Evolutionary conservation across 2,113 vertebrate species (phyloP).

Genomic region (Mixornis gularis): DNA sequence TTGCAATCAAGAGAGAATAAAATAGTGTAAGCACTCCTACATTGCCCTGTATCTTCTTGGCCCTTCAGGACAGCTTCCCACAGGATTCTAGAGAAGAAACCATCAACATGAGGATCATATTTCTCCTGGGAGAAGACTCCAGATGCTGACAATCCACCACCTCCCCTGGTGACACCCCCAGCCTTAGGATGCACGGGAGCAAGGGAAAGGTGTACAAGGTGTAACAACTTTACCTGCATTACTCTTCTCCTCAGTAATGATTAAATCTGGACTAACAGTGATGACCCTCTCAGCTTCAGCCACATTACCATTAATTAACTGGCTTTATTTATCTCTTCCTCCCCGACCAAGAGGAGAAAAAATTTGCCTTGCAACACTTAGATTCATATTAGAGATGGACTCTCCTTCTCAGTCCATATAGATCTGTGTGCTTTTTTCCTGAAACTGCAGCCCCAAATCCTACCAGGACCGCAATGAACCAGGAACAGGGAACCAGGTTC

Average conservation of each 20-base stretch:
- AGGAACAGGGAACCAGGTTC: rapidly evolving
- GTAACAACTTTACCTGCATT: neutral
- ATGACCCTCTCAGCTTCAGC: neutral
- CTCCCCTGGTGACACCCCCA: neutral
- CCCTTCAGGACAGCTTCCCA: neutral
- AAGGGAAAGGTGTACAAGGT: neutral
- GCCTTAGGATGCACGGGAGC: neutral
- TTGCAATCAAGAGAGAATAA: neutral
- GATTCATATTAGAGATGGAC: neutral
- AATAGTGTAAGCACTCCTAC: neutral
- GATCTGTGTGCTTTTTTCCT: neutral
- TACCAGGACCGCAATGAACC: neutral
- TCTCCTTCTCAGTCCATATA: neutral
- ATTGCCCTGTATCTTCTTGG: neutral
- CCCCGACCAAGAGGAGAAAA: neutral
- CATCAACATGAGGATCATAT: neutral
- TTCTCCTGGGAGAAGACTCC: neutral
- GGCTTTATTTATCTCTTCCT: neutral
- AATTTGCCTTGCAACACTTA: neutral
- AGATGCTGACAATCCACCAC: neutral
- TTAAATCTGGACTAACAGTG: neutral
- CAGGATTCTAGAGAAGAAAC: neutral
- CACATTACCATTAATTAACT: neutral
- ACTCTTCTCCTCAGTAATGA: neutral
- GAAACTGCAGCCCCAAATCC: neutral